Evolutionary conservation across 92 coral and sea anemone genomes (phyloP).

Genomic region (Chrysogorgia sp.): DNA sequence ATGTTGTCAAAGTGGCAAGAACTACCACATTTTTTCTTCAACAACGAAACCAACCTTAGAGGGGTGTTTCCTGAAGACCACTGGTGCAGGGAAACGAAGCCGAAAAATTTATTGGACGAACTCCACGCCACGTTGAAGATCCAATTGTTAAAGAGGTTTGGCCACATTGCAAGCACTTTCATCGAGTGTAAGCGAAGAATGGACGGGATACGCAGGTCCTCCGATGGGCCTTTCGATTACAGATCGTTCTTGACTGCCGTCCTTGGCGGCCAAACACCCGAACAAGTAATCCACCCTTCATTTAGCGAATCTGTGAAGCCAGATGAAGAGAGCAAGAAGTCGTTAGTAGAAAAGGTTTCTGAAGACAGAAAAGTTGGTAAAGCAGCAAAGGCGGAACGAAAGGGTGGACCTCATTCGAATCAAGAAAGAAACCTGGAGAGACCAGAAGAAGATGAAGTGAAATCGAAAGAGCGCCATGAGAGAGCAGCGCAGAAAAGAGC

Average conservation of each 20-base stretch:
- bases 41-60: conserved; percentile 1
- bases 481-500: neutral
- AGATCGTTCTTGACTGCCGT: neutral
- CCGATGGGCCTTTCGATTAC: neutral
- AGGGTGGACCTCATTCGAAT: neutral
- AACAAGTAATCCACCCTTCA: neutral
- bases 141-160: neutral
- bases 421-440: neutral
- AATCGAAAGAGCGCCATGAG: neutral
- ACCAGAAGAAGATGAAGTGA: conserved; percentile 4
- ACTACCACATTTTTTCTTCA: conserved; percentile 37
- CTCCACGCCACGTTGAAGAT: neutral
- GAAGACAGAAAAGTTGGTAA: neutral
- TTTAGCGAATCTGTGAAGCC: neutral
- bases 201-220: neutral
- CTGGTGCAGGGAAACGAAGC: neutral
- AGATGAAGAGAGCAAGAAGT: neutral
- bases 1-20: conserved; percentile 8
- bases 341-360: neutral
- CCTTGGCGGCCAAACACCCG: neutral
- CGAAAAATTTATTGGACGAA: neutral
- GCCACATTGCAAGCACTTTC: neutral
- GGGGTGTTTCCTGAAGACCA: conserved; percentile 12
- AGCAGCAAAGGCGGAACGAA: neutral
- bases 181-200: neutral